Evolutionary conservation across 2,888 invertebrate species (phyloP).

Genomic region (Choreutis nemorana): DNA sequence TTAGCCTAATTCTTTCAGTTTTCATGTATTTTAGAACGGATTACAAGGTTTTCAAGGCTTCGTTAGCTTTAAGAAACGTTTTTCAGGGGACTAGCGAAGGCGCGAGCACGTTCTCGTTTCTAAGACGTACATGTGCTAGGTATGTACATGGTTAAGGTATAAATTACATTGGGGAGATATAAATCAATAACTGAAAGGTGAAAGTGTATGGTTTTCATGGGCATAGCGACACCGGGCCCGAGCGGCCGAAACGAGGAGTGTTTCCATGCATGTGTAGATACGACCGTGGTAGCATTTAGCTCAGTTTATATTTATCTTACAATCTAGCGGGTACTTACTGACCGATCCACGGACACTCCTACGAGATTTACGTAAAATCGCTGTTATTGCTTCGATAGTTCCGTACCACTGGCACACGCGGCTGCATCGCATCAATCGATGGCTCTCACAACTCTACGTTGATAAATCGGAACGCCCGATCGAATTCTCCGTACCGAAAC

Average conservation of each 20-base stretch:
- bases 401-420: constrained; percentile 7
- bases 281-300: constrained; percentile 18
- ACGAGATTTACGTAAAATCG: constrained; percentile 12
- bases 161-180: too few species aligned
- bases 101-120: too few species aligned
- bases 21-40: too few species aligned
- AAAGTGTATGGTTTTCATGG: too few species aligned
- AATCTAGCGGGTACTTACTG: constrained; percentile 37
- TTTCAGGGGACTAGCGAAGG: too few species aligned
- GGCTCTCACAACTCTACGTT: constrained; percentile 12
- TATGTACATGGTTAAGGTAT: too few species aligned
- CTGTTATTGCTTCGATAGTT: constrained; percentile 6
- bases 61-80: too few species aligned
- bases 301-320: constrained; percentile 48
- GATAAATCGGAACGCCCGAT: constrained; percentile 12
- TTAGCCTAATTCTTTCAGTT: too few species aligned
- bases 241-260: not conserved
- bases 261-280: not conserved
- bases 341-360: constrained; percentile 32
- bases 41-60: too few species aligned
- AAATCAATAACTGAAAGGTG: too few species aligned
- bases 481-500: constrained; percentile 17
- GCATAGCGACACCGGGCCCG: too few species aligned
- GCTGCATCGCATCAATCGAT: constrained; percentile 9
- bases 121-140: too few species aligned